Conservation (phyloP, 1,140 invertebrate species). For the Aleiodes sp. region DNA sequence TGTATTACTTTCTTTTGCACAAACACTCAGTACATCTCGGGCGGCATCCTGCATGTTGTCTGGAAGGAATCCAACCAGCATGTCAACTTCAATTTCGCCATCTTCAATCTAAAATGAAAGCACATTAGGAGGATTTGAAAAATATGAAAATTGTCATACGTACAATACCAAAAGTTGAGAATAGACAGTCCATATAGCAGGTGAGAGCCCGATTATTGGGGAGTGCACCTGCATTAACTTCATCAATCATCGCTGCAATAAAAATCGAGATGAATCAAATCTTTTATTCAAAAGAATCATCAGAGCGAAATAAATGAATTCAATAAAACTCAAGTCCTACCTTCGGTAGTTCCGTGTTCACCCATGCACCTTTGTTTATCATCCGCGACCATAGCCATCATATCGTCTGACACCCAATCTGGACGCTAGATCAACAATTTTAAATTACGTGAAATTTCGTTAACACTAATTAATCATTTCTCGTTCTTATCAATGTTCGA, state of each 20-base stretch:
- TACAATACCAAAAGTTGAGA: slow-evolving; percentile 58
- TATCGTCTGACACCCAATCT: slow-evolving; percentile 53
- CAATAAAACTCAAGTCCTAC: slow-evolving; percentile 38
- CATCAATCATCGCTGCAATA: slow-evolving; percentile 51
- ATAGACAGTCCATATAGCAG: slow-evolving; percentile 60
- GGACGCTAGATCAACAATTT: slow-evolving; percentile 42
- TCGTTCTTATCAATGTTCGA: not conserved
- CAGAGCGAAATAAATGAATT: slow-evolving; percentile 1
- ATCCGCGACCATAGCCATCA: slow-evolving; percentile 53
- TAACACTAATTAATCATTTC: not conserved
- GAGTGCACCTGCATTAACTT: slow-evolving; percentile 47
- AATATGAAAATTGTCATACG: slow-evolving; percentile 16
- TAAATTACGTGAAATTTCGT: slow-evolving; percentile 11
- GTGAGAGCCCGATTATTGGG: slow-evolving; percentile 46
- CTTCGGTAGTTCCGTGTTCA: slow-evolving; percentile 54
- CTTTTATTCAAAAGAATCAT: not conserved
- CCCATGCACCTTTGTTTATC: slow-evolving; percentile 59
- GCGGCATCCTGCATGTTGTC: slow-evolving; percentile 28
- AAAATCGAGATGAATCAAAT: slow-evolving; percentile 21
- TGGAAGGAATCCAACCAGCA: slow-evolving; percentile 31
- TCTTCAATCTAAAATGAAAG: slow-evolving; percentile 29
- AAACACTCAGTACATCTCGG: not conserved
- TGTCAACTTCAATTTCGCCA: slow-evolving; percentile 28
- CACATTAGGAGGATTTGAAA: not conserved
- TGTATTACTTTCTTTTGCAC: slow-evolving; percentile 23